Base-by-base conservation (phyloP, 2,113 vertebrate species). In the Podiceps cristatus region DNA sequence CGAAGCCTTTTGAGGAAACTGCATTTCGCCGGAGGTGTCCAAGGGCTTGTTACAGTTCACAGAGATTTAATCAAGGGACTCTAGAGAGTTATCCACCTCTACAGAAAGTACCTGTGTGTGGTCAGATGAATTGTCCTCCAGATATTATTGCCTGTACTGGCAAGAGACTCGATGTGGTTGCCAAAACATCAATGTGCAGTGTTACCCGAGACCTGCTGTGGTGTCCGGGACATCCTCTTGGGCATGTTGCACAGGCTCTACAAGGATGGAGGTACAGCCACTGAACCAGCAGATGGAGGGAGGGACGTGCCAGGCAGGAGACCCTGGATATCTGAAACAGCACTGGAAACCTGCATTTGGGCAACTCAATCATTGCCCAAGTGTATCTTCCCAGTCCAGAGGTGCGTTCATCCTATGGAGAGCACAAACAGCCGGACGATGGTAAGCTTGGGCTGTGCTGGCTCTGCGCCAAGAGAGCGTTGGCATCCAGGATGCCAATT, bases 391-490 rank as follows among this genome's bases (percentile, higher is more conserved):
- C n/a, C 18, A 42, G 29, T 17, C 52, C 75, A 44, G 33, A 52
- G 52, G 31, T 52, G 35, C 1, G 1, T 68, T n/a, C 59, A 25
- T n/a, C 53, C 37, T 47, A 9, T 2, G 69, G 18, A 24, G n/a
- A 66, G 29, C 56, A 62, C 5, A 3, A 59, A 15, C 18, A 69
- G 19, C 7, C 15, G 50, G 35, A 50, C 0, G 0, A 27, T 8
- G 18, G 33, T 56, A 69, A 78, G 40, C 23, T 44, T 10, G 37
- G 40, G 29, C 71, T 82, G 44, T 25, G 42, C 24, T 40, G 27
- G 16, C 55, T 73, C 73, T 59, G 52, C 13, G 50, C 29, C 18
- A 5, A 62, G 64, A 31, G 63, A 13, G 4, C 2, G 1, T 19
- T 81, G 84, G 58, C 66, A 53, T 27, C 40, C 64, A 69, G 45